These are phyloP conservation scores for Andrena bucephala DNA, from an alignment of 2,888 invertebrate genomes.

Conservation along the genomic window DNA sequence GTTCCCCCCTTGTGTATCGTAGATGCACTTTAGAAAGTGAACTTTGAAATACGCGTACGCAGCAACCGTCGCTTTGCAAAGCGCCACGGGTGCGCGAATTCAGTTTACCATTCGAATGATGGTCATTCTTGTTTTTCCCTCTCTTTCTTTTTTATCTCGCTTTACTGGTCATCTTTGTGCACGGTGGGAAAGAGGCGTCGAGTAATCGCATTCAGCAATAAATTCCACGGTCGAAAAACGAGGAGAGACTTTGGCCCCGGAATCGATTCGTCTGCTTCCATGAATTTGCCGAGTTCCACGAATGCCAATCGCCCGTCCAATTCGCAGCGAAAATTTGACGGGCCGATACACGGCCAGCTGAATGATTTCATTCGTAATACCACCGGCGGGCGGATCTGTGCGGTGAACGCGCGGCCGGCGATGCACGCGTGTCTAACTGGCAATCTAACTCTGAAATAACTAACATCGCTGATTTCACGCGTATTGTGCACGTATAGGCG, in stretches of 20 bases:
- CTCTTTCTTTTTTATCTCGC: neutral
- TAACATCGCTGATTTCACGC: conserved; percentile 26
- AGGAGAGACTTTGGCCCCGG: conserved; percentile 6
- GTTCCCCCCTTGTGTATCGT: conserved; percentile 14
- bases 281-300: conserved; percentile 54
- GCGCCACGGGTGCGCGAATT: neutral
- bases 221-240: conserved; percentile 32
- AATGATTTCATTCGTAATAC: conserved; percentile 54
- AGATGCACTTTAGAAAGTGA: conserved; percentile 46
- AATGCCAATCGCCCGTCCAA: conserved; percentile 50
- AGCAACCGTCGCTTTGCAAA: neutral
- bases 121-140: too few relatives aligned
- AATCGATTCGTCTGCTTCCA: conserved; percentile 51
- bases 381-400: conserved; percentile 5
- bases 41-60: conserved; percentile 31
- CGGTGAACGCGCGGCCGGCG: neutral
- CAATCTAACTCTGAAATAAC: conserved; percentile 34
- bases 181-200: neutral
- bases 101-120: too few relatives aligned
- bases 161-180: neutral
- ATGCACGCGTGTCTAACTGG: conserved; percentile 20
- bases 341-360: conserved; percentile 26
- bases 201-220: conserved; percentile 22
- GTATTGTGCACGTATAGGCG: neutral
- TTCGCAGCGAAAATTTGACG: conserved; percentile 59